phyloP scores from a whole-genome alignment of 2,797 vertebrate species.

The Leptoclinus maculatus region DNA sequence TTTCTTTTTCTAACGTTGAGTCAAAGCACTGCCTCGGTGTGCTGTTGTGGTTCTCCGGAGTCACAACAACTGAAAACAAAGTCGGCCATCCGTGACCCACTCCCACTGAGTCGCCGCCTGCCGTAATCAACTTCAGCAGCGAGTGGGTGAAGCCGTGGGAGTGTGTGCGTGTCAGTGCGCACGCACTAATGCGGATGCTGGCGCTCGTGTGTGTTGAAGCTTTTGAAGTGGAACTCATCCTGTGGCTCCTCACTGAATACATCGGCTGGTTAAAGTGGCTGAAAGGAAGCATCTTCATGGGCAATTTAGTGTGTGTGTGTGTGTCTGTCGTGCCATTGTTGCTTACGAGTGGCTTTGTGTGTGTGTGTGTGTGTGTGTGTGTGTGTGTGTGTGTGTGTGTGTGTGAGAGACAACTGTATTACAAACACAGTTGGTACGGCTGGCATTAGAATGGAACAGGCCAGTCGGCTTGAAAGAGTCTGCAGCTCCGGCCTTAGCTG shows the following conservation, averaged over 20 bases:
- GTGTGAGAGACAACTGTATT: neutral
- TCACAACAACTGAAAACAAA: slow-evolving; percentile 64
- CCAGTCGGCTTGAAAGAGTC: neutral
- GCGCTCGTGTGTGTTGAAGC: slow-evolving; percentile 43
- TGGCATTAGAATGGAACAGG: neutral
- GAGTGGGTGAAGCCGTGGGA: slow-evolving; percentile 55
- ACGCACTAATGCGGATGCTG: slow-evolving; percentile 1
- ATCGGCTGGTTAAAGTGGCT: slow-evolving; percentile 69
- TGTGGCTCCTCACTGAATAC: slow-evolving; percentile 58
- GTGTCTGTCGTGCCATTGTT: slow-evolving; percentile 16
- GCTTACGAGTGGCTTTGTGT: no score
- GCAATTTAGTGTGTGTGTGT: slow-evolving; percentile 25
- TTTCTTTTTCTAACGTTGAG: neutral
- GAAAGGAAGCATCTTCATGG: slow-evolving; percentile 56
- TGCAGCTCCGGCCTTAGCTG: neutral
- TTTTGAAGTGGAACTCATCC: slow-evolving; percentile 65
- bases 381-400: neutral
- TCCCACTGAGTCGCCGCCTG: slow-evolving; percentile 66
- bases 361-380: no score
- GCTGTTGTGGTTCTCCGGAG: slow-evolving; percentile 42
- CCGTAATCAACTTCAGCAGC: slow-evolving; percentile 61
- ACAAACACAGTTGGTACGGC: neutral
- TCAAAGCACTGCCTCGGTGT: neutral
- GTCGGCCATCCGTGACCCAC: slow-evolving; percentile 66
- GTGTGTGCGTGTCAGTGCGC: slow-evolving; percentile 22